Evolutionary conservation across 2,888 invertebrate genomes (phyloP).

Genomic region (Philhelius pedissequus): DNA sequence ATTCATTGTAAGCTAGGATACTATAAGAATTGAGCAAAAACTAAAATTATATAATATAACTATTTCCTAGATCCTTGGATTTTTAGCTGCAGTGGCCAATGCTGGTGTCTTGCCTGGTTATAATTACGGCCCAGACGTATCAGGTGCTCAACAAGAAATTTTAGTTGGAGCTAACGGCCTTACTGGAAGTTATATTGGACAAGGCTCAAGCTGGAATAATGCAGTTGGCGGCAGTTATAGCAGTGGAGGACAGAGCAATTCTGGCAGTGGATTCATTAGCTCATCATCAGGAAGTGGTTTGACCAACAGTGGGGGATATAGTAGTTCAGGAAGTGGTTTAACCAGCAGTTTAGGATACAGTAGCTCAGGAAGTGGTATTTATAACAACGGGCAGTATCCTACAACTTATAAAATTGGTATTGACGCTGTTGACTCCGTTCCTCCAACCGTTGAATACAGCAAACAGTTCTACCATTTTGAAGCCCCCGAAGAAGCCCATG

Average conservation of each 20-base stretch:
- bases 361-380: slow-evolving; percentile 8
- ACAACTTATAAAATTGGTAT: slow-evolving; percentile 51
- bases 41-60: not conserved
- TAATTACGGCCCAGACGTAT: slow-evolving; percentile 14
- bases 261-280: not conserved
- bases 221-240: not conserved
- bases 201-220: not conserved
- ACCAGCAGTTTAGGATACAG: not conserved
- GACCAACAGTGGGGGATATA: not conserved
- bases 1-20: slow-evolving; percentile 47
- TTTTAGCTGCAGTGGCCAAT: slow-evolving; percentile 10
- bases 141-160: not conserved
- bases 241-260: slow-evolving; percentile 63
- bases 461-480: slow-evolving; percentile 74
- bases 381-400: slow-evolving; percentile 13
- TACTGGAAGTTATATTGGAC: not conserved
- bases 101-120: slow-evolving; percentile 12
- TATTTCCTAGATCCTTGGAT: slow-evolving; percentile 4
- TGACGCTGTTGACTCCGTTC: slow-evolving; percentile 21
- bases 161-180: not conserved
- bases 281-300: not conserved
- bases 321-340: slow-evolving; percentile 5
- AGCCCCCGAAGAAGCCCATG: slow-evolving; percentile 71
- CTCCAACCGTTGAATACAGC: slow-evolving; percentile 51
- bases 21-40: not conserved